Conservation (phyloP, 2,888 invertebrate genomes). For the Sminthurides aquaticus region DNA sequence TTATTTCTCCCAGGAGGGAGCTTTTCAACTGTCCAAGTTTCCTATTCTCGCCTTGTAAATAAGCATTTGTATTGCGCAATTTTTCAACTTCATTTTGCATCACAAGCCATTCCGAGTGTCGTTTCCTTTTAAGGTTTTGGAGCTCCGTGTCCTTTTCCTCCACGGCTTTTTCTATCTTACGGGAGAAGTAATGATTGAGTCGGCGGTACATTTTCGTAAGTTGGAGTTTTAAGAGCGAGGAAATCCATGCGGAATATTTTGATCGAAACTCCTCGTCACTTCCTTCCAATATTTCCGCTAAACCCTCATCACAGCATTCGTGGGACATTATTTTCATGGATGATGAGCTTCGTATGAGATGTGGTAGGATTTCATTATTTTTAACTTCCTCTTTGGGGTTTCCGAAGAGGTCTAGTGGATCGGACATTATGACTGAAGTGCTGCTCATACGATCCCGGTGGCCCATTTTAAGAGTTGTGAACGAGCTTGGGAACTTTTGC, state of each 20-base stretch:
- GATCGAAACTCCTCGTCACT: slow-evolving; percentile 21
- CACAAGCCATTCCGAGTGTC: slow-evolving; percentile 9
- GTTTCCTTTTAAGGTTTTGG: background rate
- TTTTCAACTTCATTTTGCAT: slow-evolving; percentile 12
- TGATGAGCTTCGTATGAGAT: background rate
- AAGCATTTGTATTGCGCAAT: slow-evolving; percentile 8
- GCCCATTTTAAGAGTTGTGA: background rate
- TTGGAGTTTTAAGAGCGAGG: slow-evolving; percentile 23
- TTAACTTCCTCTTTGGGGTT: background rate
- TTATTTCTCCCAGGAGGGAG: slow-evolving; percentile 19
- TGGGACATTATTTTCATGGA: background rate
- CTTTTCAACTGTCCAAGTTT: slow-evolving; percentile 7
- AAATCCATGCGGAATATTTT: slow-evolving; percentile 26
- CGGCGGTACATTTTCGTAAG: slow-evolving; percentile 21
- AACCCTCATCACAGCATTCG: slow-evolving; percentile 13
- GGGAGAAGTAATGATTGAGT: slow-evolving; percentile 5
- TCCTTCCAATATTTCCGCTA: slow-evolving; percentile 17
- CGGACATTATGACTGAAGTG: background rate
- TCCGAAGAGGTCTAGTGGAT: background rate
- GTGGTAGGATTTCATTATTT: background rate
- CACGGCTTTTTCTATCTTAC: slow-evolving; percentile 4
- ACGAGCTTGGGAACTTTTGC: background rate
- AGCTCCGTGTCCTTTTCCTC: slow-evolving; percentile 13
- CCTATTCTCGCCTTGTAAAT: slow-evolving; percentile 19
- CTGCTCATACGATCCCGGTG: background rate